These are phyloP conservation scores for Leptobrachium ailaonicum DNA, from an alignment of 2,113 vertebrate genomes.

Conservation along the genomic window DNA sequence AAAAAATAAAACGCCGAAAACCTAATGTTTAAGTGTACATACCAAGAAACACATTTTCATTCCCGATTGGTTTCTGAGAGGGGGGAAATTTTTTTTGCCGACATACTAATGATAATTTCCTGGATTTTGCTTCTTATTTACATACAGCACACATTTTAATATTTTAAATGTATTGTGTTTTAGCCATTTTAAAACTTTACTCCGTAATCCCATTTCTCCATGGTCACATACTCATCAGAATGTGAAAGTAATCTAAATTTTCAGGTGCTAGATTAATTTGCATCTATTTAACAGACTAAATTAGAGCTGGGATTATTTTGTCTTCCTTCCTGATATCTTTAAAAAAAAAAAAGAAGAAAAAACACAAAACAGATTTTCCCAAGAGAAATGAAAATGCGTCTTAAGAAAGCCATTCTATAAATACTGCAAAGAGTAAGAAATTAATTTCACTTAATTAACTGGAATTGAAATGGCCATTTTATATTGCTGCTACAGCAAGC, in stretches of 20 bases:
- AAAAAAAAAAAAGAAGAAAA: neutral
- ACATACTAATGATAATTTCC: conserved; percentile 27
- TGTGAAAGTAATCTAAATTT: conserved; percentile 35
- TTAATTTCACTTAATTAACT: conserved; percentile 42
- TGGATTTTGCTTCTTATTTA: conserved; percentile 21
- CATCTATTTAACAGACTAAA: conserved; percentile 44
- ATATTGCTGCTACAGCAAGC: conserved; percentile 19
- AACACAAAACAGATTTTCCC: neutral
- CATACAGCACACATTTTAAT: conserved; percentile 14
- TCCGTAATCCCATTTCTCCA: conserved; percentile 43
- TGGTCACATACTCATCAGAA: conserved; percentile 41
- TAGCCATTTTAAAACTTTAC: conserved; percentile 2
- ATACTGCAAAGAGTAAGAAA: conserved; percentile 37
- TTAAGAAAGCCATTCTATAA: conserved; percentile 42
- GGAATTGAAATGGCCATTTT: conserved; percentile 38
- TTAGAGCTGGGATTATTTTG: conserved; percentile 47
- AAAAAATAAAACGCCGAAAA: conserved; percentile 11
- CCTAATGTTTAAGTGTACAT: neutral
- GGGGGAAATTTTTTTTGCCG: neutral
- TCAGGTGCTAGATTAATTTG: conserved; percentile 42
- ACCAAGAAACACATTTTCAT: conserved; percentile 28
- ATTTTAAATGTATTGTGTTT: conserved; percentile 6
- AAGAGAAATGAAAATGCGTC: conserved; percentile 41
- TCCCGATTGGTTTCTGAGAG: conserved; percentile 10
- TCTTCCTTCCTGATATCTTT: conserved; percentile 39